Percentiles rank a stretch among this genome's conserved stretches.
These are phyloP conservation scores for Osmoderma eremita DNA, from an alignment of 2,888 invertebrate genomes.

Conservation along the genomic window DNA sequence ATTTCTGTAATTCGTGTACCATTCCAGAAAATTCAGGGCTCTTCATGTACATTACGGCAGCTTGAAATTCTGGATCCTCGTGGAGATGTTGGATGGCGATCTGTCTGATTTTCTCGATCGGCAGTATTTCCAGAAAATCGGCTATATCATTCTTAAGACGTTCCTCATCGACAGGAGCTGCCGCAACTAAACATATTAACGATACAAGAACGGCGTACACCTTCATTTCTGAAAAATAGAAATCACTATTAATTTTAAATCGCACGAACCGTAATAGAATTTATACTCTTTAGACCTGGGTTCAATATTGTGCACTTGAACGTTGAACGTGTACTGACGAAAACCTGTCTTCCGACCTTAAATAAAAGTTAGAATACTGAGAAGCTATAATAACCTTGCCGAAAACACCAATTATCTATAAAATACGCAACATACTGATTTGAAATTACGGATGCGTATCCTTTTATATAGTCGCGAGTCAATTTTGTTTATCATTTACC, in stretches of 20 bases:
- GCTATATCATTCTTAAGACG: slow-evolving; percentile 8
- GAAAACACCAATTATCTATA: slow-evolving; percentile 15
- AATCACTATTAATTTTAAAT: too few relatives aligned
- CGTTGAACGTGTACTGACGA: slow-evolving; percentile 21
- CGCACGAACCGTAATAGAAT: too few relatives aligned
- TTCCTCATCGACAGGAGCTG: slow-evolving; percentile 14
- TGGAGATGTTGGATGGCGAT: slow-evolving; percentile 47
- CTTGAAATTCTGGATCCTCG: slow-evolving; percentile 48
- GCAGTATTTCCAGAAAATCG: slow-evolving; percentile 47
- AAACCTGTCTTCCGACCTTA: slow-evolving; percentile 21
- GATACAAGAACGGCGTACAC: too few relatives aligned
- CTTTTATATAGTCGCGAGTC: neutral
- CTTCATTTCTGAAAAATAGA: too few relatives aligned
- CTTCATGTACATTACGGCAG: slow-evolving; percentile 48
- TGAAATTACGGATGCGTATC: slow-evolving; percentile 5
- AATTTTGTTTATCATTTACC: slow-evolving; percentile 3
- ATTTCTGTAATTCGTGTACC: slow-evolving; percentile 37
- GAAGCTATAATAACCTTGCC: slow-evolving; percentile 27
- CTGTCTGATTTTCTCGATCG: slow-evolving; percentile 47
- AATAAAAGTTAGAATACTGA: slow-evolving; percentile 16
- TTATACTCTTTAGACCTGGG: too few relatives aligned
- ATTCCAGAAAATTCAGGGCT: slow-evolving; percentile 48
- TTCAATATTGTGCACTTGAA: neutral
- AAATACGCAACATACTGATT: slow-evolving; percentile 5
- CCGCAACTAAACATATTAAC: slow-evolving; percentile 5